A percentile compares a stretch with the other conserved stretches of the same genome.
These are phyloP conservation scores for Plebejus argus DNA, from an alignment of 2,888 invertebrate species.

Conservation along the genomic window DNA sequence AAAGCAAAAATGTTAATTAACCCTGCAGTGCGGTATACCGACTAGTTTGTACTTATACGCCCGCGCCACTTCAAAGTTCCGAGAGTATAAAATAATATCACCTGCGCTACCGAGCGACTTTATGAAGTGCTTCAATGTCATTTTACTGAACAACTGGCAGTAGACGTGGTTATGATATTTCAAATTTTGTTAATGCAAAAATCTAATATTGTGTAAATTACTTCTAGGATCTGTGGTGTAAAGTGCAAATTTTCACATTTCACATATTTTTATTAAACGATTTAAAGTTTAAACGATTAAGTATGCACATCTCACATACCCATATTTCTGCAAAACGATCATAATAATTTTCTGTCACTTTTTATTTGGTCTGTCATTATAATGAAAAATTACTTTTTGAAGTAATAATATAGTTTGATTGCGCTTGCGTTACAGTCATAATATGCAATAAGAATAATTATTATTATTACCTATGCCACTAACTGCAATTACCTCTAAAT, in stretches of 20 bases:
- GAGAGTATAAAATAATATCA: constrained; percentile 17
- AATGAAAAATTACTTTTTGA: no score
- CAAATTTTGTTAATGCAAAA: neutral
- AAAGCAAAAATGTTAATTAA: constrained; percentile 26
- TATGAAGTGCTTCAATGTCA: neutral
- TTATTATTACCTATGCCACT: no score
- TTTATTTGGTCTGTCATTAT: no score
- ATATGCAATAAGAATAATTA: no score
- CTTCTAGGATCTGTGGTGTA: no score
- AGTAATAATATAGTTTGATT: no score
- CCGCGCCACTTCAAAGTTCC: neutral
- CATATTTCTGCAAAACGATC: neutral
- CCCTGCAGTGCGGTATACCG: constrained; percentile 18
- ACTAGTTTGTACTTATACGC: neutral
- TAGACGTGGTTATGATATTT: neutral
- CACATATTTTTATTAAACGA: no score
- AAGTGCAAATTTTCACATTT: neutral
- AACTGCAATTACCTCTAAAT: no score
- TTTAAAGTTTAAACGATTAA: no score
- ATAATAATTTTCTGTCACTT: neutral
- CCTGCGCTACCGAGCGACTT: neutral
- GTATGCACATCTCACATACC: neutral
- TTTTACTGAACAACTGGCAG: neutral
- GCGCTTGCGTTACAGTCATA: no score
- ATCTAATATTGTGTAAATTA: neutral